Percentiles rank a stretch among this genome's conserved stretches.
Evolutionary conservation across 2,888 invertebrate genomes (phyloP).

Genomic region (Ennomos quercinarius): DNA sequence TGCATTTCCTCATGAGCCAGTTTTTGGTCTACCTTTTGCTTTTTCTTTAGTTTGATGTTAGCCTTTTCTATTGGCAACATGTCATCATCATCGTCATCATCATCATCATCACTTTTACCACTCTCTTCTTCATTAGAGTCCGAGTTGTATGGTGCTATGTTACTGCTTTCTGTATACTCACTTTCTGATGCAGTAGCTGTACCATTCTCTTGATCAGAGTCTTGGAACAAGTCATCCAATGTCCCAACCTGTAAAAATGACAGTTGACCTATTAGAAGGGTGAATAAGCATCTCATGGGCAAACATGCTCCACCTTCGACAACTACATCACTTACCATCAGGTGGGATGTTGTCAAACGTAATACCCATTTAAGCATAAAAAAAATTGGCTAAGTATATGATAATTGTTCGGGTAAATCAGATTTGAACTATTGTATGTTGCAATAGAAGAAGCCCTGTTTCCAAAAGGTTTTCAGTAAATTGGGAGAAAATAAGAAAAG

Average conservation of each 20-base stretch:
- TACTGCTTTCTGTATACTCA: constrained; percentile 60
- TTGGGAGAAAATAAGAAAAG: no score
- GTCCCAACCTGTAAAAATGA: constrained; percentile 68
- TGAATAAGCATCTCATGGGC: no score
- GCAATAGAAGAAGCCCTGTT: no score
- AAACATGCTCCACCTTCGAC: no score
- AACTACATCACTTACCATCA: no score
- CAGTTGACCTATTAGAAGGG: not conserved
- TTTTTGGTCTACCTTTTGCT: constrained; percentile 88
- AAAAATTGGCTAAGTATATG: no score
- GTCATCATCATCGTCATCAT: constrained; percentile 86
- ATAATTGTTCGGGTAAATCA: no score
- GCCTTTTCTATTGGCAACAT: constrained; percentile 94
- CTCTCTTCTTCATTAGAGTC: constrained; percentile 60
- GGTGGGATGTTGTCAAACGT: no score
- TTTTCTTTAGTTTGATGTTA: constrained; percentile 90
- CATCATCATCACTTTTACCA: constrained; percentile 59
- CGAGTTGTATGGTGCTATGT: constrained; percentile 67
- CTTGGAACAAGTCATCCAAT: constrained; percentile 82
- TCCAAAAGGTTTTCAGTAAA: no score
- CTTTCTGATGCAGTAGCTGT: constrained; percentile 55
- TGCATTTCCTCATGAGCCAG: constrained; percentile 93
- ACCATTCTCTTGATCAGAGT: constrained; percentile 72
- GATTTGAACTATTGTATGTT: no score
- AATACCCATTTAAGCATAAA: no score